Evolutionary conservation across 2,797 vertebrate species (phyloP), one percentile per base, ranked within the genome.

Genomic region (Coreius guichenoti): DNA sequence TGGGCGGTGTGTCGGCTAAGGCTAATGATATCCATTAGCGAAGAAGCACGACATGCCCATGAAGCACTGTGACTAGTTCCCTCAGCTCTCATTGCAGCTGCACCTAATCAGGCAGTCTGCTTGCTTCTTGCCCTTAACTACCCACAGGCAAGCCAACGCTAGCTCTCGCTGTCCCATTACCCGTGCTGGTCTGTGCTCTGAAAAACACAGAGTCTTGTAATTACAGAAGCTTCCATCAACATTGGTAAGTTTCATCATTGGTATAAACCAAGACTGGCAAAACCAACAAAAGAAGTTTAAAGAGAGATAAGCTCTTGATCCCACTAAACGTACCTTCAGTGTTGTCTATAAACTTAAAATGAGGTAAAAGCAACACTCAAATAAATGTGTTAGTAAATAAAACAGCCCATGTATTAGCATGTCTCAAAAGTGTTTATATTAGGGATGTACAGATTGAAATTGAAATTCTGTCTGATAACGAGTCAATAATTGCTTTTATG

Each of bases 31-130:
- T 85, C 83, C 83, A 85, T 85, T 85, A 80, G 83, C 68, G 23
- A 80, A 80, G 76, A 77, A 80, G 68, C 83, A 85, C 77, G 68
- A 63, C 83, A 85, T 80, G 77, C 43, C 76, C 76, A 85, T 72
- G 83, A 85, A 85, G 56, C 77, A 72, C 56, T 80, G 83, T 14
- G 68, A 80, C 83, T 85, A 63, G 83, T 85, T 80, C 83, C 83
- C 83, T 73, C 49, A 88, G 84, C 81, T 88, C 84, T 81, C 81
- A 75, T 88, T 79, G 84, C 84, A 80, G 84, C 58, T 80, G 49
- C 76, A 80, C 84, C 87, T 86, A 88, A 88, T 88, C 87, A 86
- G 83, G 74, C 81, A 77, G 68, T 58, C 76, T 83, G 87, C 83
- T 80, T 85, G 83, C 68, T 85, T 80, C 56, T 73, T 85, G 83